Evolutionary conservation across 2,888 invertebrate genomes (phyloP), one percentile per base, ranked within the genome.

Genomic region (Apodemia duryi): DNA sequence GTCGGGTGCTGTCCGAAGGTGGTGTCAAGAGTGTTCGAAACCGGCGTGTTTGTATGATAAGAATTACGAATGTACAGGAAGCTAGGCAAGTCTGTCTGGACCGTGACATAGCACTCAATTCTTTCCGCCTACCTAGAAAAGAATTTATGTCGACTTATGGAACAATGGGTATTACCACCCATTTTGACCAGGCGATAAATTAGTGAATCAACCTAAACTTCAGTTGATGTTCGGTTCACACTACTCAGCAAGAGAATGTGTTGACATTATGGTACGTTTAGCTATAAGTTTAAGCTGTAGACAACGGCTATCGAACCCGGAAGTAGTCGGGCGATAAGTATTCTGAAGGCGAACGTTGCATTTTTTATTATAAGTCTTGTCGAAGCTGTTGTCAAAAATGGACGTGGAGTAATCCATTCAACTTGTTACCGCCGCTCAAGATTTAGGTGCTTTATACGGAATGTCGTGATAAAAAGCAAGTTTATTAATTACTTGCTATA

Each of bases 221-320:
- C 10, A 41, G 41, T 10, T 41, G 10, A 1, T 0, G 1, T 41
- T 41, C 41, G 41, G 10, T 46, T 46, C 32, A 13, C 46, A 13
- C 46, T 13, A 43, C 4, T 10, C 46, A 2, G 13, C 9, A 11
- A 13, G 13, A 46, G 3, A 46, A 13, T 46, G 46, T 46, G 46
- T 13, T 46, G 43, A 43, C 6, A 43, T 43, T 1, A 2, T 43
- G 1, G 43, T 43, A 46, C 13, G 46, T 41, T 41, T 43, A 46
- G 13, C 46, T 46, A 11, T 11, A 13, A 11, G 11, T 13, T 46
- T 46, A 46, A 63, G 38, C 73, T 69, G 69, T 70, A 70, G 69
- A 71, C 66, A 65, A 69, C 67, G 74, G 71, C 68, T 74, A 72
- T 73, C 73, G 74, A 74, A 74, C 73, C 74, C 74, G 72, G 74